Percentiles rank a stretch among this genome's conserved stretches.
Evolutionary conservation across 2,113 vertebrate genomes (phyloP).

Genomic region (Saccopteryx bilineata): DNA sequence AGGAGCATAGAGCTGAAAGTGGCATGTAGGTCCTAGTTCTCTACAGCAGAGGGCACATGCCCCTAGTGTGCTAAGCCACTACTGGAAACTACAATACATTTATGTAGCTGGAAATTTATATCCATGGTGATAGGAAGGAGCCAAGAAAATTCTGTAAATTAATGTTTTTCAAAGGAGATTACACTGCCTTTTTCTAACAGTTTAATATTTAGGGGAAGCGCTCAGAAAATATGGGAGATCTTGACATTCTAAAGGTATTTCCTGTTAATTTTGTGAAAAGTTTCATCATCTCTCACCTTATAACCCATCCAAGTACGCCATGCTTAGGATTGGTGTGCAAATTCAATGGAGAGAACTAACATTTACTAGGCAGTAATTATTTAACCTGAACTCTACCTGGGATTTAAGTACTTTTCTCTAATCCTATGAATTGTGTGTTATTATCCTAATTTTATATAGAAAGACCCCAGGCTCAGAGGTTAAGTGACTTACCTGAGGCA

Average conservation of each 20-base stretch:
- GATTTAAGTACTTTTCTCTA: conserved; percentile 26
- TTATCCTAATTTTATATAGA: conserved; percentile 28
- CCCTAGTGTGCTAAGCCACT: neutral
- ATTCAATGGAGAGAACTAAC: neutral
- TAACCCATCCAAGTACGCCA: neutral
- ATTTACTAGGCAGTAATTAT: neutral
- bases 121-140: neutral
- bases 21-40: neutral
- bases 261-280: neutral
- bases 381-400: neutral
- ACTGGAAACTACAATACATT: neutral
- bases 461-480: neutral
- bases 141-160: conserved; percentile 32
- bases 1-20: neutral
- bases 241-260: neutral
- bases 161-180: neutral
- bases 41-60: conserved; percentile 74
- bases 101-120: neutral
- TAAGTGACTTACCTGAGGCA: neutral
- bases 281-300: neutral
- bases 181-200: neutral
- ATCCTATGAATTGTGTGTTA: neutral
- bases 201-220: conserved; percentile 1
- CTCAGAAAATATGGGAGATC: neutral
- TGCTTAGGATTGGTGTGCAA: neutral